phyloP scores from a whole-genome alignment of 2,888 invertebrate species.

The Phengaris arion region DNA sequence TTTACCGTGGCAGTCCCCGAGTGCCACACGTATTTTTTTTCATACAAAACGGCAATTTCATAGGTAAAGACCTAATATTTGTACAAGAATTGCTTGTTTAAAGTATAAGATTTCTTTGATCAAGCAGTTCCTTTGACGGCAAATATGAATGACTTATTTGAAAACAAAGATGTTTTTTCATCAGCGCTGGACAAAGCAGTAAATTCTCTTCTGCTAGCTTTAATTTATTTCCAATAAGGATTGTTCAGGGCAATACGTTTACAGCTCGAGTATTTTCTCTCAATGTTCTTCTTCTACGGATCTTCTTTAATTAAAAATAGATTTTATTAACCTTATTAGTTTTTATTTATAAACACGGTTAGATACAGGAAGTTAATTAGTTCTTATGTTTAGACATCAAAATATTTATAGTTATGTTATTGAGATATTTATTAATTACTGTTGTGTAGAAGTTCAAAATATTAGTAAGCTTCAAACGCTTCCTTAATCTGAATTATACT shows the following conservation, averaged over 20 bases:
- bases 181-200: conserved; percentile 30
- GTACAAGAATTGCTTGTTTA: too few species aligned
- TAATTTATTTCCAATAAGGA: conserved; percentile 54
- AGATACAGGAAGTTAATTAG: not conserved
- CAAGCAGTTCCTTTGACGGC: not conserved
- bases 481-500: too few species aligned
- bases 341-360: conserved; percentile 23
- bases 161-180: conserved; percentile 32
- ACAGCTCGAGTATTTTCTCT: conserved; percentile 34
- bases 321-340: conserved; percentile 47
- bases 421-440: not conserved
- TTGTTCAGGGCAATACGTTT: conserved; percentile 37
- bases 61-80: too few species aligned
- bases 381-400: not conserved
- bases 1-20: too few species aligned
- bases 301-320: conserved; percentile 52
- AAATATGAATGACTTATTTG: conserved; percentile 25
- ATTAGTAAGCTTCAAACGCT: too few species aligned
- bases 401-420: too few species aligned
- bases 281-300: conserved; percentile 47
- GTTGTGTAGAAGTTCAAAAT: too few species aligned
- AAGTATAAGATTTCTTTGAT: too few species aligned
- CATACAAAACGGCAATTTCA: too few species aligned
- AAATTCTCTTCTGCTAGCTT: conserved; percentile 39
- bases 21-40: too few species aligned